Evolutionary conservation across 2,888 invertebrate genomes (phyloP).

Genomic region (Eutolmus rufibarbis): DNA sequence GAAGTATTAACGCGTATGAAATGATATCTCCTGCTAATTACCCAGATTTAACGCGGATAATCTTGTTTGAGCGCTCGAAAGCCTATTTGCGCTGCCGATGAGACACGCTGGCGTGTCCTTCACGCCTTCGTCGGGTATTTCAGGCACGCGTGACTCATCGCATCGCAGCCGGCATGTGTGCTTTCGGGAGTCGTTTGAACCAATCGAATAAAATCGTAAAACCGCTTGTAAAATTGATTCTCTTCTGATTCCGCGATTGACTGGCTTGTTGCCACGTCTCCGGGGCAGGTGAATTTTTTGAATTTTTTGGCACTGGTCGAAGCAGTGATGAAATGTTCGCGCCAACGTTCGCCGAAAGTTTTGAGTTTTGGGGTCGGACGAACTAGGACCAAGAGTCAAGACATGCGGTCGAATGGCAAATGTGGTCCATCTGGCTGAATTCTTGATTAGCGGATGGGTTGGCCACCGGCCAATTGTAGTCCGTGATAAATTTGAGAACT

Average conservation of each 20-base stretch:
- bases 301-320: neutral
- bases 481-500: neutral
- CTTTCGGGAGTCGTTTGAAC: neutral
- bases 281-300: neutral
- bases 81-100: neutral
- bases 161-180: neutral
- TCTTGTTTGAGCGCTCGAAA: neutral
- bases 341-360: neutral
- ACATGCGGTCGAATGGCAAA: neutral
- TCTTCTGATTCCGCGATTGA: neutral
- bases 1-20: conserved; percentile 6
- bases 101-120: neutral
- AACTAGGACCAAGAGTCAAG: neutral
- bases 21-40: conserved; percentile 17
- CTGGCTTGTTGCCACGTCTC: neutral
- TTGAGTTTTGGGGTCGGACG: neutral
- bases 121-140: neutral
- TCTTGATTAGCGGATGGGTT: neutral
- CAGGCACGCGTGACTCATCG: neutral
- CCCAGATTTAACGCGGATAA: neutral
- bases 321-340: neutral
- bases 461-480: neutral
- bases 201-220: neutral
- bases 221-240: neutral
- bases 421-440: neutral